A percentile compares a stretch with the other conserved stretches of the same genome.
phyloP scores from a whole-genome alignment of 1,140 invertebrate genomes.

The Xylocopa sonorina region DNA sequence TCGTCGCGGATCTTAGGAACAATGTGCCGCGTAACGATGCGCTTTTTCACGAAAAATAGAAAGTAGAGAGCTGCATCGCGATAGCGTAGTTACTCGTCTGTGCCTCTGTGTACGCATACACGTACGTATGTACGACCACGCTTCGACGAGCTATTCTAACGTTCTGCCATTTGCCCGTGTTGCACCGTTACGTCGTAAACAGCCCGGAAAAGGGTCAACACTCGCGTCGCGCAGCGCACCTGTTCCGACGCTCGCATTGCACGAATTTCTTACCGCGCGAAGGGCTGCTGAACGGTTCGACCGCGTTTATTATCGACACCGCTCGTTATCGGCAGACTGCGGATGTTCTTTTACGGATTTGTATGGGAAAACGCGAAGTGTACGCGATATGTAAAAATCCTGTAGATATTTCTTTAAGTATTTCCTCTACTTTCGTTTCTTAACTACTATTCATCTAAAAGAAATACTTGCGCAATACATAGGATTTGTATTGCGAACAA shows the following conservation, averaged over 20 bases:
- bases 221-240: constrained; percentile 32
- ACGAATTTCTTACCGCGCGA: not conserved
- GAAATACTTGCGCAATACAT: too few relatives aligned
- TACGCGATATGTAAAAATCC: too few relatives aligned
- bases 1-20: not conserved
- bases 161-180: constrained; percentile 20
- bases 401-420: too few relatives aligned
- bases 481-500: too few relatives aligned
- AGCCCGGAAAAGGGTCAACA: constrained; percentile 36
- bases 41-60: constrained; percentile 13
- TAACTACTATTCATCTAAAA: too few relatives aligned
- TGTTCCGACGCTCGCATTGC: constrained; percentile 14
- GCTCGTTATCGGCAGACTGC: not conserved
- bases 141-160: constrained; percentile 22
- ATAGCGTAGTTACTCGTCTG: too few relatives aligned
- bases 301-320: constrained; percentile 5
- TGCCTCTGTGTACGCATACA: too few relatives aligned
- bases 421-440: too few relatives aligned
- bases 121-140: not conserved
- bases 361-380: too few relatives aligned
- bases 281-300: not conserved
- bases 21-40: constrained; percentile 1
- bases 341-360: not conserved
- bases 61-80: not conserved
- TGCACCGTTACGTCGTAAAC: constrained; percentile 42